Evolutionary conservation across 2,797 vertebrate species (phyloP), one percentile per base, ranked within the genome.

Genomic region (Enteromius fasciolatus): DNA sequence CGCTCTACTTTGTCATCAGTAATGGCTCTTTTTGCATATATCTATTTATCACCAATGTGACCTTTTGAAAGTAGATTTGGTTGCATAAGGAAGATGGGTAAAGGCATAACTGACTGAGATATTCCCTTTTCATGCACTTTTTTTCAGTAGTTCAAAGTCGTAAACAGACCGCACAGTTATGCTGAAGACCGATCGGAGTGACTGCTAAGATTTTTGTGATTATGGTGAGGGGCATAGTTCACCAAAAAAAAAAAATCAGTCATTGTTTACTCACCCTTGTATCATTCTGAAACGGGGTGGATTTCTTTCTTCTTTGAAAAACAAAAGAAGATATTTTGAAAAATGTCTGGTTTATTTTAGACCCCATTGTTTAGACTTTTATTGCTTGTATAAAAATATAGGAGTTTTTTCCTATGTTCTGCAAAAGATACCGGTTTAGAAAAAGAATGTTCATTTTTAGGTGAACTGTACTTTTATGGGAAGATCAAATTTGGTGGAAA

Each of bases 21-120:
- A 81, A 41, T 80, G 77, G 31, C 85, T 85, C 86, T 76, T 80
- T 83, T 69, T 59, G 61, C n/a, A 57, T 87, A 83, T 86, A 83
- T 78, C 54, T 80, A 77, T 85, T 78, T 68, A 79, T 82, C 74
- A 80, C 23, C 17, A 83, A 73, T 80, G 78, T 85, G 86, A 88
- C 83, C 83, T 83, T 87, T 83, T 57, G 77, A 81, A 85, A 83
- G 28, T 77, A 54, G 54, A 84, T 80, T 82, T 76, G 76, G 57
- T 67, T 68, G 36, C 67, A 78, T 79, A 75, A 84, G 66, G 70
- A 78, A 83, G 72, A 67, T 66, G 69, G 78, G 68, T 81, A 78
- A 78, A 84, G 68, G 28, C 33, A 73, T 83, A 78, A 73, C 66
- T 66, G 73, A 57, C 73, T 67, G 74, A 78, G 68, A 81, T 36